Evolutionary conservation across 2,113 vertebrate genomes (phyloP).

Genomic region (Spea bombifrons): DNA sequence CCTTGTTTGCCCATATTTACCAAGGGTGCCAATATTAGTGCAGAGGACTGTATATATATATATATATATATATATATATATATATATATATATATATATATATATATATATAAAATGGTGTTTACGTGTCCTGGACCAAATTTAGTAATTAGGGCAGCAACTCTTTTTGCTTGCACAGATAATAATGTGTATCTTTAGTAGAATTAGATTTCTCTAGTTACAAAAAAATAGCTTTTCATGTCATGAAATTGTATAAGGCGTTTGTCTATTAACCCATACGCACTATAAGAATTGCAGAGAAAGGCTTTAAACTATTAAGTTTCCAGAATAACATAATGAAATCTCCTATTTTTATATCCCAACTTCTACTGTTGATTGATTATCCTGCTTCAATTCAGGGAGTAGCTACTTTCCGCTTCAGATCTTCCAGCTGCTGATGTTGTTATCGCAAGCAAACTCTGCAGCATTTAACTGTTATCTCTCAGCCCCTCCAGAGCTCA

Average conservation of each 20-base stretch:
- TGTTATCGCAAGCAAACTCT: conserved; percentile 46
- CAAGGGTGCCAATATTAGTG: background rate
- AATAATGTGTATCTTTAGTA: too few relatives aligned
- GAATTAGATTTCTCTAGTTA: too few relatives aligned
- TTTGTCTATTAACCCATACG: background rate
- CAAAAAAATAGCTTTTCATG: too few relatives aligned
- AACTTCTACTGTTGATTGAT: conserved; percentile 41
- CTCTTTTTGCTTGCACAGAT: too few relatives aligned
- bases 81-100: conserved; percentile 47
- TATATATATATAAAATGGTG: conserved; percentile 41
- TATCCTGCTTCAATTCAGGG: conserved; percentile 39
- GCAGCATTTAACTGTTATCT: conserved; percentile 45
- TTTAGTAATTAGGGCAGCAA: too few relatives aligned
- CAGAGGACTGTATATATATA: conserved; percentile 42
- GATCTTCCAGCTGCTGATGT: conserved; percentile 46
- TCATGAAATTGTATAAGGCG: too few relatives aligned
- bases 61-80: conserved; percentile 48
- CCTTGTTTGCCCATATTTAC: background rate
- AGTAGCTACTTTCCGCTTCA: conserved; percentile 42
- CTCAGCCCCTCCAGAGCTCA: conserved; percentile 26
- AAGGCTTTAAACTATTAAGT: conserved; percentile 2
- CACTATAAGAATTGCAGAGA: background rate
- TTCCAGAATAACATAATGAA: conserved; percentile 6
- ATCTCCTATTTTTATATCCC: conserved; percentile 21
- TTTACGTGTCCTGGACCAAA: too few relatives aligned